Evolutionary conservation across 1,140 invertebrate genomes (phyloP).

Genomic region (Halotydeus destructor): DNA sequence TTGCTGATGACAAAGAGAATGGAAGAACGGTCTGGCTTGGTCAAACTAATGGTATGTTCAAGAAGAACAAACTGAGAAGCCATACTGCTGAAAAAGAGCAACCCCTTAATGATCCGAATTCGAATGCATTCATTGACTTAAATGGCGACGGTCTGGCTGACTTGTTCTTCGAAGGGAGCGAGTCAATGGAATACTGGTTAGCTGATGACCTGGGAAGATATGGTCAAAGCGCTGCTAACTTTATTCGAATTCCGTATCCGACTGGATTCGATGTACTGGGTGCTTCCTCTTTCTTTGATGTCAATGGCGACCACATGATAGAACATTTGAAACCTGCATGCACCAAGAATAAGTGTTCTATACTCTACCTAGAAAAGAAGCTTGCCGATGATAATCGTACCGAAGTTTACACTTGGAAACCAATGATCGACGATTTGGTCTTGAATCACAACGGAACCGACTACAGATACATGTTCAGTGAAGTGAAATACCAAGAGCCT

Average conservation of each 20-base stretch:
- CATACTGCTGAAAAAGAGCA: not conserved
- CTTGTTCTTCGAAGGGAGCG: slow-evolving; percentile 50
- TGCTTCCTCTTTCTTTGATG: slow-evolving; percentile 61
- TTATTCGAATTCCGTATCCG: not conserved
- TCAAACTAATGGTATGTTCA: not conserved
- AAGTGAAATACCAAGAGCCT: not conserved
- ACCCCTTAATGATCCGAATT: slow-evolving; percentile 42
- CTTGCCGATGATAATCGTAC: not conserved
- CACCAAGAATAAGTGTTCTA: slow-evolving; percentile 4
- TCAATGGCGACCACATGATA: slow-evolving; percentile 48
- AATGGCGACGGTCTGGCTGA: slow-evolving; percentile 42
- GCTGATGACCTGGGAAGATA: not conserved
- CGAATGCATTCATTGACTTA: slow-evolving; percentile 65
- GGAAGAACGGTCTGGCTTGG: not conserved
- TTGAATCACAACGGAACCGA: not conserved
- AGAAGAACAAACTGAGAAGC: not conserved
- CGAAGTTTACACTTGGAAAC: not conserved
- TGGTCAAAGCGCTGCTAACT: too few species aligned
- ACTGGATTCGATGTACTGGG: slow-evolving; percentile 29
- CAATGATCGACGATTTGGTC: not conserved
- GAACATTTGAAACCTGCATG: slow-evolving; percentile 66
- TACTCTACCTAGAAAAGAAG: not conserved
- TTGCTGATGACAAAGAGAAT: slow-evolving; percentile 35
- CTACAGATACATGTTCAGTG: not conserved
- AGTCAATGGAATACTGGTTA: slow-evolving; percentile 18